Conservation (phyloP, 2,113 vertebrate genomes). For the Heterocephalus glaber region DNA sequence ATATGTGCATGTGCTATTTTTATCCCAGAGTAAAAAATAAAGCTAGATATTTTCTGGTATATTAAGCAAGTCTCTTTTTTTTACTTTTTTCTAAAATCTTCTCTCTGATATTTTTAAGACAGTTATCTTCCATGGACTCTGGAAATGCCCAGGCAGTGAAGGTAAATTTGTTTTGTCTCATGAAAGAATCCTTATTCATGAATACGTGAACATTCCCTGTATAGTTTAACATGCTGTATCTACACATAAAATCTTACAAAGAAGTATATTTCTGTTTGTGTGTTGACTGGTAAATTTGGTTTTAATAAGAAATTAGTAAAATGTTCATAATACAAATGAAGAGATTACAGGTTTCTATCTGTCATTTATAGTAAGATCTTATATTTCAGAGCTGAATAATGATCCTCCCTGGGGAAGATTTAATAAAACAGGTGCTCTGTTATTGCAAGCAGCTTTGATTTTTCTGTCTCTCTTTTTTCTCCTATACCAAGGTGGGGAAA, state of each 20-base stretch:
- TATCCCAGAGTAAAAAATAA: constrained; percentile 69
- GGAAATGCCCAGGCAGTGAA: constrained; percentile 52
- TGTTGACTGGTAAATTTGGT: constrained; percentile 50
- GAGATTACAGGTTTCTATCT: constrained; percentile 54
- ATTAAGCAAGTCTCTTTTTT: constrained; percentile 69
- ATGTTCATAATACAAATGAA: constrained; percentile 61
- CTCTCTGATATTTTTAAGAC: constrained; percentile 66
- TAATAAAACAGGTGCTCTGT: constrained; percentile 67
- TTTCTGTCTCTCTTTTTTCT: neutral
- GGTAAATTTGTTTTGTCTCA: constrained; percentile 45
- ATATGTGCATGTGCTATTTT: constrained; percentile 66
- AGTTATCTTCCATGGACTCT: constrained; percentile 46
- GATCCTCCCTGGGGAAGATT: constrained; percentile 68
- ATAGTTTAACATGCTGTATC: constrained; percentile 37
- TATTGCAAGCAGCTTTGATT: constrained; percentile 50
- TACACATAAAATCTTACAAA: constrained; percentile 53
- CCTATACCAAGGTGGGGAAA: too few relatives aligned
- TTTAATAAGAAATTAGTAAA: constrained; percentile 68
- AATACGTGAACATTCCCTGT: constrained; percentile 28
- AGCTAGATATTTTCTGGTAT: constrained; percentile 62
- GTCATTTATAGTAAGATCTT: constrained; percentile 64
- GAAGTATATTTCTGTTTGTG: constrained; percentile 43
- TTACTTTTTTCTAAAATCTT: constrained; percentile 72
- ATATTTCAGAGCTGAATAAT: constrained; percentile 69
- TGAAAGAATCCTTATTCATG: constrained; percentile 43